A percentile compares a stretch with the other conserved stretches of the same genome.
Conservation (phyloP, 2,888 invertebrate species). For the Watsonalla binaria region DNA sequence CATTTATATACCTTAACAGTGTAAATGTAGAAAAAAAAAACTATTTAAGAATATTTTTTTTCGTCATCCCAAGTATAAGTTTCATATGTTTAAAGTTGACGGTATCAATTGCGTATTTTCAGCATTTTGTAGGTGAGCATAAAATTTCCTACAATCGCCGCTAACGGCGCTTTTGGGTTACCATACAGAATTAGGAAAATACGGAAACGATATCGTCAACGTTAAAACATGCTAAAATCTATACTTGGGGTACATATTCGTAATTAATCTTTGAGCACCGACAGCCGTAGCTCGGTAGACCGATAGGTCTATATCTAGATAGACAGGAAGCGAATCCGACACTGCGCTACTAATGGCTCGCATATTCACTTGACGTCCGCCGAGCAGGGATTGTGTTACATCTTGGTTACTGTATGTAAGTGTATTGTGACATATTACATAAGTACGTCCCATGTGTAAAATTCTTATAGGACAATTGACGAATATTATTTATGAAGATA, state of each 20-base stretch:
- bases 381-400: conserved; percentile 26
- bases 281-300: conserved; percentile 12
- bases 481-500: too few relatives aligned
- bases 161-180: too few relatives aligned
- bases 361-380: conserved; percentile 31
- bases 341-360: conserved; percentile 53
- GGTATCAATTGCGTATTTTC: too few relatives aligned
- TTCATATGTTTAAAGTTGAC: too few relatives aligned
- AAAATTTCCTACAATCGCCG: too few relatives aligned
- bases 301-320: conserved; percentile 8
- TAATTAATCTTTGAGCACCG: conserved; percentile 11
- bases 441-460: not conserved
- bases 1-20: too few relatives aligned
- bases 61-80: too few relatives aligned
- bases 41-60: too few relatives aligned
- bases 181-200: too few relatives aligned
- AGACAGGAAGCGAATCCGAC: conserved; percentile 58
- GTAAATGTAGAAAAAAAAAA: too few relatives aligned
- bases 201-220: too few relatives aligned
- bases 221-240: not conserved
- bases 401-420: not conserved
- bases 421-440: not conserved
- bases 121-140: too few relatives aligned
- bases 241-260: not conserved
- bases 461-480: not conserved